Evolutionary conservation across 2,797 vertebrate species (phyloP).

Genomic region (Decapterus maruadsi): DNA sequence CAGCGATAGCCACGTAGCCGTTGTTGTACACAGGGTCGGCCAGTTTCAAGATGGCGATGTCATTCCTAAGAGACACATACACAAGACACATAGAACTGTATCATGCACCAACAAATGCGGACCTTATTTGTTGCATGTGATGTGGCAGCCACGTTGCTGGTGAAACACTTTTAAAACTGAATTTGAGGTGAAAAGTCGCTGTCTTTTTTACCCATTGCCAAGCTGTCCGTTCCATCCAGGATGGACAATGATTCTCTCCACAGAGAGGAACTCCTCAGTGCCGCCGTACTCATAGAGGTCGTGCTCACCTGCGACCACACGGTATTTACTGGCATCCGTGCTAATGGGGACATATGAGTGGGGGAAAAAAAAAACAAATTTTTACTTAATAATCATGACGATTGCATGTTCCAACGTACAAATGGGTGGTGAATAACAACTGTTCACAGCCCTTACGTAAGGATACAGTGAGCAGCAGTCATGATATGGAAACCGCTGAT

Average conservation of each 20-base stretch:
- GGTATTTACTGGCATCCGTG: slow-evolving; percentile 55
- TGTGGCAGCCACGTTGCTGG: neutral
- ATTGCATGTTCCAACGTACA: neutral
- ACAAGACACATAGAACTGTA: neutral
- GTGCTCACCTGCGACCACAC: slow-evolving; percentile 75
- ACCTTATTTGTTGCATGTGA: no score
- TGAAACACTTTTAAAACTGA: neutral
- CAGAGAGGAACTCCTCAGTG: slow-evolving; percentile 70
- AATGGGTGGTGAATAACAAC: neutral
- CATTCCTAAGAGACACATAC: slow-evolving; percentile 55
- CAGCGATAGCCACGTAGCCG: slow-evolving; percentile 59
- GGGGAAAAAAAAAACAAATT: neutral
- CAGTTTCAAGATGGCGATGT: slow-evolving; percentile 76
- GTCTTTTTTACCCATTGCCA: slow-evolving; percentile 63
- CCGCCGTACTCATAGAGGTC: slow-evolving; percentile 66
- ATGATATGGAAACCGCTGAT: slow-evolving; percentile 56
- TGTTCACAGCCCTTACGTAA: slow-evolving; percentile 52
- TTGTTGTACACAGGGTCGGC: slow-evolving; percentile 57
- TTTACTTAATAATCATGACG: neutral
- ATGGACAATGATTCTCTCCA: slow-evolving; percentile 69
- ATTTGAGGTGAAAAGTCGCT: neutral
- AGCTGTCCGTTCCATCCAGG: slow-evolving; percentile 75
- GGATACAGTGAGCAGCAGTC: slow-evolving; percentile 83
- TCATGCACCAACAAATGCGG: neutral
- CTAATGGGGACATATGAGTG: slow-evolving; percentile 44